A percentile compares a stretch with the other conserved stretches of the same genome.
phyloP scores from a whole-genome alignment of 2,797 vertebrate species.

The Platalea minor region DNA sequence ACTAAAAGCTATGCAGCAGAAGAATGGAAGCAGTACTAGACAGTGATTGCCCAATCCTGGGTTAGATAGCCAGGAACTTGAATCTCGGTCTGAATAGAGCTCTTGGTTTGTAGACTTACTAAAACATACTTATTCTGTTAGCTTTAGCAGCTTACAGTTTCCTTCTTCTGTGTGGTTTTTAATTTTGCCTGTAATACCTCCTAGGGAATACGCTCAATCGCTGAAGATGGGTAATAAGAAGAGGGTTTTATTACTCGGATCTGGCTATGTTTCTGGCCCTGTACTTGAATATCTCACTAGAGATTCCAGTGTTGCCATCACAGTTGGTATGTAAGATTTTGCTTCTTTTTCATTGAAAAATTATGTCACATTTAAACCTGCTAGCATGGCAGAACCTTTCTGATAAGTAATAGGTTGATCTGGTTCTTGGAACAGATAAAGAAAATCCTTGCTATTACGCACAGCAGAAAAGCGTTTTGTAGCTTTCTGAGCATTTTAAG shows the following conservation, averaged over 20 bases:
- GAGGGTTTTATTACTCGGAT: slow-evolving; percentile 89
- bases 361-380: neutral
- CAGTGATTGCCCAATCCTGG: neutral
- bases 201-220: slow-evolving; percentile 67
- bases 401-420: neutral
- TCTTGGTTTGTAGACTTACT: neutral
- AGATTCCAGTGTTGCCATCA: slow-evolving; percentile 82
- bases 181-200: slow-evolving; percentile 8
- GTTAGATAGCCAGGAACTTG: neutral
- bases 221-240: slow-evolving; percentile 78
- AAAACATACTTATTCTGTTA: neutral
- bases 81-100: neutral
- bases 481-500: neutral
- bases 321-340: slow-evolving; percentile 83
- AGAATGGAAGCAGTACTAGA: neutral
- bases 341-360: neutral
- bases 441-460: neutral
- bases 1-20: neutral
- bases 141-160: neutral
- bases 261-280: slow-evolving; percentile 92
- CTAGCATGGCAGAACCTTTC: neutral
- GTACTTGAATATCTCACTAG: slow-evolving; percentile 92
- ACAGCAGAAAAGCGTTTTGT: neutral
- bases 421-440: neutral
- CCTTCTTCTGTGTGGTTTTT: neutral